Evolutionary conservation across 2,113 vertebrate species (phyloP).

Genomic region (Hypocryptadius cinnamomeus): DNA sequence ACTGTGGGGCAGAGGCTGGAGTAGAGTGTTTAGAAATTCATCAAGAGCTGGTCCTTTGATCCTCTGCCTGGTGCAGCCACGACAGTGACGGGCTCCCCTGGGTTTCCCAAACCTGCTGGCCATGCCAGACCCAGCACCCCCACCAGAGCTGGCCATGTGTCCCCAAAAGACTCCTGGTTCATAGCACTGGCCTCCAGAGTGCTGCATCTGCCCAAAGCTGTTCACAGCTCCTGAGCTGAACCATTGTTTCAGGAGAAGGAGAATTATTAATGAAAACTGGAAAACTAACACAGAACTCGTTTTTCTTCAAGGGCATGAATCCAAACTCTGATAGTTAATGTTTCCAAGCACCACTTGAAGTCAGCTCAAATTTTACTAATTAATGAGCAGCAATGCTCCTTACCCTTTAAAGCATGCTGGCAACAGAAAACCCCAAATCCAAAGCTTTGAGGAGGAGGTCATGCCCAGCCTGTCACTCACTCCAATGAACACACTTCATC

Average conservation of each 20-base stretch:
- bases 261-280: background rate
- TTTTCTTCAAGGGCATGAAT: background rate
- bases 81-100: background rate
- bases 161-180: background rate
- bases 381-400: background rate
- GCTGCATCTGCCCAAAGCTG: background rate
- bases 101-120: background rate
- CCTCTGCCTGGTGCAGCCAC: background rate
- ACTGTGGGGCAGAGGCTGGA: background rate
- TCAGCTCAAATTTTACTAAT: constrained; percentile 27
- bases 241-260: background rate
- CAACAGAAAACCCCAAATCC: background rate
- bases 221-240: background rate
- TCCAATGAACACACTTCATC: rapidly evolving
- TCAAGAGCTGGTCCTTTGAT: background rate
- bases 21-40: background rate
- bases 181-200: rapidly evolving
- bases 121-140: background rate
- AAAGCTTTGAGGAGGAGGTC: background rate
- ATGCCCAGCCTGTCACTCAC: background rate
- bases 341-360: constrained; percentile 32
- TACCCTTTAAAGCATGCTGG: background rate
- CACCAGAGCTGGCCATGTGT: rapidly evolving
- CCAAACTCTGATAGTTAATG: background rate
- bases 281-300: background rate